Evolutionary conservation across 2,113 vertebrate genomes (phyloP), one percentile per base, ranked within the genome.

Genomic region (Rhea americana): DNA sequence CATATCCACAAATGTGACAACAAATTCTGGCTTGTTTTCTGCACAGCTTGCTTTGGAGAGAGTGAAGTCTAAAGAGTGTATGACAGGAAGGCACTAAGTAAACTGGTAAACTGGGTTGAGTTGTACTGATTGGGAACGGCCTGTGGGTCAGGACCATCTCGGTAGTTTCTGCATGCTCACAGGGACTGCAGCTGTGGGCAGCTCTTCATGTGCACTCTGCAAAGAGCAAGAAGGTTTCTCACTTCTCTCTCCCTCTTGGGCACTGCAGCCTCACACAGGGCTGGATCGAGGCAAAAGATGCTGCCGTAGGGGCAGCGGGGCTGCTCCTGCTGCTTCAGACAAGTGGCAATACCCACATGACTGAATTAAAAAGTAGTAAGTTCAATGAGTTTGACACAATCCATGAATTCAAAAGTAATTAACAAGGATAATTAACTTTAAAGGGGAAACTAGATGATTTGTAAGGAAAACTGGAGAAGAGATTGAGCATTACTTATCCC

Each of bases 371-470:
- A 93, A 95, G 51, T 83, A 93, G 0, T 94, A 90, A 90, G 88
- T 91, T 94, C 76, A 90, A 74, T 0, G 59, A 66, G 5, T 85
- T 90, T 88, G 76, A 93, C 55, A 88, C 50, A 81, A 83, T 71
- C 75, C 81, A 39, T 80, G 68, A 65, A 87, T 92, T 93, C 65
- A 93, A 66, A 81, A 85, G 79, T 91, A 94, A 91, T 93, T 96
- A 91, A 93, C 24, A 55, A 47, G 59, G 13, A 81, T 90, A 90
- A 90, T 94, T 91, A 93, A 77, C 45, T 95, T 89, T 83, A 84
- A 90, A 78, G 79, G 28, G 50, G 48, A 94, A 87, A 78, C 48
- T 35, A 85, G 39, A 53, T 72, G 7, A 91, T 85, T 81, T 81
- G 28, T 75, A 68, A 85, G 43, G 51, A 78, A 84, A 74, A 50